phyloP scores from a whole-genome alignment of 1,140 invertebrate genomes.

The Tetranychus urticae region DNA sequence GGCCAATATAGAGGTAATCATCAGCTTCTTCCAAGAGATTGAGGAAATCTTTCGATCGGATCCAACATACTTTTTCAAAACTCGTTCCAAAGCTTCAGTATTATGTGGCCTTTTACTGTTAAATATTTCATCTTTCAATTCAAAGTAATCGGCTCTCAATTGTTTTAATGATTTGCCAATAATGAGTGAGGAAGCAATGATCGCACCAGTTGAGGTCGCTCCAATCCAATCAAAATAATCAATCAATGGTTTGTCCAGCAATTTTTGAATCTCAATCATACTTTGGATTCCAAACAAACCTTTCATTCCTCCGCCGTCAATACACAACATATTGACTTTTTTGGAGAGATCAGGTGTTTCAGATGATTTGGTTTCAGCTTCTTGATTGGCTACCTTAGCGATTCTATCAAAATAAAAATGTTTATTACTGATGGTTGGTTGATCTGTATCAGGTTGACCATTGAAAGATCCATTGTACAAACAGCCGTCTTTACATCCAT shows the following conservation, averaged over 20 bases:
- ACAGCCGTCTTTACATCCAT: slow-evolving; percentile 21
- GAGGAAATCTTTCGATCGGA: slow-evolving; percentile 57
- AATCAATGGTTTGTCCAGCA: slow-evolving; percentile 39
- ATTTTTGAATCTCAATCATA: slow-evolving; percentile 52
- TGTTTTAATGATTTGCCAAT: slow-evolving; percentile 22
- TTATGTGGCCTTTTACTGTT: slow-evolving; percentile 53
- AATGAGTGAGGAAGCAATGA: slow-evolving; percentile 50
- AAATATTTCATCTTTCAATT: slow-evolving; percentile 77
- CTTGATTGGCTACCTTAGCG: too few species aligned
- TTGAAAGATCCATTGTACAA: slow-evolving; percentile 17
- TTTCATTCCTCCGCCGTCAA: slow-evolving; percentile 62
- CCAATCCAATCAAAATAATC: slow-evolving; percentile 87
- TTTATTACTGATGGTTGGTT: background rate
- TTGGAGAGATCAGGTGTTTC: too few species aligned
- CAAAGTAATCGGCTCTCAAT: slow-evolving; percentile 57
- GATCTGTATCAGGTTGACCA: background rate
- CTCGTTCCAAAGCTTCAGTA: slow-evolving; percentile 54
- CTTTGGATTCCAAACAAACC: slow-evolving; percentile 67
- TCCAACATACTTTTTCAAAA: slow-evolving; percentile 69
- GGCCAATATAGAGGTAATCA: slow-evolving; percentile 72
- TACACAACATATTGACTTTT: slow-evolving; percentile 1
- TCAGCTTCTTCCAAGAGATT: slow-evolving; percentile 36
- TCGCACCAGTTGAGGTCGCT: slow-evolving; percentile 88
- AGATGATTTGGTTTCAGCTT: background rate
- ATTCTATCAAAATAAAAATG: too few species aligned